Evolutionary conservation across 1,140 invertebrate genomes (phyloP).

Genomic region (Radopholus similis): DNA sequence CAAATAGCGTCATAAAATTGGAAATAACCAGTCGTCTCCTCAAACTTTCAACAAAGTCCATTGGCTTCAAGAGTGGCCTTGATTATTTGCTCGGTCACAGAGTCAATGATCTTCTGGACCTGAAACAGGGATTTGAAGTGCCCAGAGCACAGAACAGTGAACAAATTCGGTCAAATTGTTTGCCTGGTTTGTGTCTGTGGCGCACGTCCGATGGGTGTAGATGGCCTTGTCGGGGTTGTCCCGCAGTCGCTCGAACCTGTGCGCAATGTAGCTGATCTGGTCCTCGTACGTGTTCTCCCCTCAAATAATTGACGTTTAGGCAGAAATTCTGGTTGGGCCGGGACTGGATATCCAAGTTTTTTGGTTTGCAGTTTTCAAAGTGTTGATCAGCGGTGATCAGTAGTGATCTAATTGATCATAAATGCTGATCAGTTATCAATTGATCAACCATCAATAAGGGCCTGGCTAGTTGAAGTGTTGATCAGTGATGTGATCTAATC

Average conservation of each 20-base stretch:
- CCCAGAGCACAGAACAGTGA: background rate
- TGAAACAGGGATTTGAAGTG: slow-evolving; percentile 61
- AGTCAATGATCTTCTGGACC: slow-evolving; percentile 99
- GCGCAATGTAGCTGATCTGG: slow-evolving; percentile 94
- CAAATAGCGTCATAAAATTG: too few relatives aligned
- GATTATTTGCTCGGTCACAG: slow-evolving; percentile 94
- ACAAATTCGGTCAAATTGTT: slow-evolving; percentile 11
- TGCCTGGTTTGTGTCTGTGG: slow-evolving; percentile 83
- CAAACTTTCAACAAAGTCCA: slow-evolving; percentile 76
- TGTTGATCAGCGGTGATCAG: too few relatives aligned
- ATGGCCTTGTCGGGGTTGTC: slow-evolving; percentile 99
- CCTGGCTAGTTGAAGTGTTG: too few relatives aligned
- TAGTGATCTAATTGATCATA: too few relatives aligned
- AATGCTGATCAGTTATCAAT: too few relatives aligned
- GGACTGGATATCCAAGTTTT: too few relatives aligned
- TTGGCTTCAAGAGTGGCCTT: slow-evolving; percentile 93
- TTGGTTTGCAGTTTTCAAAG: too few relatives aligned
- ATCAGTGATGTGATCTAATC: too few relatives aligned
- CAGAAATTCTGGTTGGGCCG: too few relatives aligned
- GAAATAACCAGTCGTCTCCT: too few relatives aligned
- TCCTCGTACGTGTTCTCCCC: slow-evolving; percentile 90
- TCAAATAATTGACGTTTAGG: too few relatives aligned
- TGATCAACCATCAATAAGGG: too few relatives aligned
- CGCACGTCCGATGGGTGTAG: slow-evolving; percentile 99
- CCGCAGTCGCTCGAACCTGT: slow-evolving; percentile 99